These are phyloP conservation scores for Drosophila pseudotakahashii DNA, from an alignment of 2,888 invertebrate genomes.

Conservation along the genomic window DNA sequence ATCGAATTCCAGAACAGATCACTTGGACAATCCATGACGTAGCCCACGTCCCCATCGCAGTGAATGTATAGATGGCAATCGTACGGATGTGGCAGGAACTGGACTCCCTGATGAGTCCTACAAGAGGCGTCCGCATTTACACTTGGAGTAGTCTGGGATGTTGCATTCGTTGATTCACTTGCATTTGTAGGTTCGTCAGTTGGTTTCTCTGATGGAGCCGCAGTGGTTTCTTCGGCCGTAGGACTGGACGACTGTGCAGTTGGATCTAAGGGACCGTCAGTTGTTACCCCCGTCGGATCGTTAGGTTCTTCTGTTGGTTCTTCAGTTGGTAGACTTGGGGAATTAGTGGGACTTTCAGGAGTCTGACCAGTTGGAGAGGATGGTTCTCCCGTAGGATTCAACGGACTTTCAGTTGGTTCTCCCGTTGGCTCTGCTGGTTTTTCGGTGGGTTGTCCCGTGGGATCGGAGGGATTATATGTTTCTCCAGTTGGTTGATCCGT, in stretches of 20 bases:
- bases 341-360: too few relatives aligned
- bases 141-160: conserved; percentile 20
- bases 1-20: conserved; percentile 62
- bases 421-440: neutral
- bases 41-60: conserved; percentile 54
- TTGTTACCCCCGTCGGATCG: conserved; percentile 1
- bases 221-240: neutral
- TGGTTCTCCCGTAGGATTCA: conserved; percentile 3
- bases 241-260: neutral
- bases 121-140: conserved; percentile 48
- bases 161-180: neutral
- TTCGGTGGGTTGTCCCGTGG: neutral
- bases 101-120: conserved; percentile 41
- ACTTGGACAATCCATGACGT: conserved; percentile 57
- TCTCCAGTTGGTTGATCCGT: neutral
- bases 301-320: neutral
- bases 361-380: neutral
- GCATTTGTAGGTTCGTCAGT: neutral
- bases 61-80: conserved; percentile 70
- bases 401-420: conserved; percentile 1
- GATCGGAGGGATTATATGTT: neutral
- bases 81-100: conserved; percentile 61
- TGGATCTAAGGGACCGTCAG: conserved; percentile 1
- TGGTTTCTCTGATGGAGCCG: neutral
- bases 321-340: neutral